Percentiles rank a stretch among this genome's conserved stretches.
Evolutionary conservation across 2,113 vertebrate genomes (phyloP).

Genomic region (Nestor notabilis): DNA sequence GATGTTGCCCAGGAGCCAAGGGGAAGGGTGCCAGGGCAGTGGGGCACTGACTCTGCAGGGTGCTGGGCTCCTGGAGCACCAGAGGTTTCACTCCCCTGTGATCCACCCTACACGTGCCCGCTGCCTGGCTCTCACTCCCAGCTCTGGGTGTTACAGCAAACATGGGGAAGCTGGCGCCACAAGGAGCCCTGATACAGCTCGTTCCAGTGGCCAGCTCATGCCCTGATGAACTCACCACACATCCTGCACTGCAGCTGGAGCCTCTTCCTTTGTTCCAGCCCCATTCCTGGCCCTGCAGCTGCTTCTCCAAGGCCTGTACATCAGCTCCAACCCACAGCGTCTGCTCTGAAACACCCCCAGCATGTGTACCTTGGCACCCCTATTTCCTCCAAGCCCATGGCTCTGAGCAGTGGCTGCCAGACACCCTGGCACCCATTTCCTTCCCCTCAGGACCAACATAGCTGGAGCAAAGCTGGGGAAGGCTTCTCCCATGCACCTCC

Average conservation of each 20-base stretch:
- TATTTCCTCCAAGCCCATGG: rapidly evolving
- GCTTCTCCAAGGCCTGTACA: neutral
- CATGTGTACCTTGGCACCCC: neutral
- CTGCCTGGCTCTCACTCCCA: neutral
- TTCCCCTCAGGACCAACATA: neutral
- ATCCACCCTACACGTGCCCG: rapidly evolving
- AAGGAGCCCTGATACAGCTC: neutral
- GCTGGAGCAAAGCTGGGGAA: neutral
- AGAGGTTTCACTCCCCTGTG: neutral
- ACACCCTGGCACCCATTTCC: neutral
- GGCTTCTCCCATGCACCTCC: rapidly evolving
- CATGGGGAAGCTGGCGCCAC: neutral
- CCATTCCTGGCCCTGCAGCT: neutral
- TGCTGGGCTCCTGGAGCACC: neutral
- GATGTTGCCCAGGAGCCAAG: neutral
- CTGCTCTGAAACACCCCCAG: neutral
- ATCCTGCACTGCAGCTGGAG: neutral
- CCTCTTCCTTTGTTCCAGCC: neutral
- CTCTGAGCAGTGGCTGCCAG: neutral
- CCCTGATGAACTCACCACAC: neutral
- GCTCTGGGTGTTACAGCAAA: neutral
- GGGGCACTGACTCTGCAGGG: neutral
- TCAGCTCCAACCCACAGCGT: neutral
- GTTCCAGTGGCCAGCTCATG: neutral
- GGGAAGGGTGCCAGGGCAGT: neutral